Conservation (phyloP, 2,888 invertebrate genomes). For the Megastigmus dorsalis region DNA sequence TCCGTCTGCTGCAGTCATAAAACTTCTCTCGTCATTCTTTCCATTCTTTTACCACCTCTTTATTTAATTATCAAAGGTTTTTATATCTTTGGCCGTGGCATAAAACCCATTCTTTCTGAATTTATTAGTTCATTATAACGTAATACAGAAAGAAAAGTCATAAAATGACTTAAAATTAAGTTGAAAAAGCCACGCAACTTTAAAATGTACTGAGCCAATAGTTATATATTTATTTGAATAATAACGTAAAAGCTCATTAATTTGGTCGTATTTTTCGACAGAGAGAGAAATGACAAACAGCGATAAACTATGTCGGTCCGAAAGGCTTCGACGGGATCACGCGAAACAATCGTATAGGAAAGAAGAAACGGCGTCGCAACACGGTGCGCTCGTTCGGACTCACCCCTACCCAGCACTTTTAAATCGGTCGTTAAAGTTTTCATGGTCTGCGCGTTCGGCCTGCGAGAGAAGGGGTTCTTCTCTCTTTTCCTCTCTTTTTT, state of each 20-base stretch:
- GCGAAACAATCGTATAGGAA: constrained; percentile 1
- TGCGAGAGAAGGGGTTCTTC: constrained; percentile 36
- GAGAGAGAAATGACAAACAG: no score
- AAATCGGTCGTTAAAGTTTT: constrained; percentile 47
- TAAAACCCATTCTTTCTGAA: constrained; percentile 4
- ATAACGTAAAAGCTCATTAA: no score
- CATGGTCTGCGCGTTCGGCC: constrained; percentile 15
- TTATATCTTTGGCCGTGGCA: constrained; percentile 11
- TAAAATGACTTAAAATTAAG: no score
- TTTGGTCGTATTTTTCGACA: no score
- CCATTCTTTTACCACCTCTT: constrained; percentile 13
- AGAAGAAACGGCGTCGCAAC: neutral
- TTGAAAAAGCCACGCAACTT: no score
- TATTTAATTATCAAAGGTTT: constrained; percentile 22
- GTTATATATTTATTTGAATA: no score
- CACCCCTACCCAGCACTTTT: constrained; percentile 14
- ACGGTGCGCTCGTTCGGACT: no score
- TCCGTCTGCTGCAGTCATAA: constrained; percentile 38
- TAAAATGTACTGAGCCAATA: no score
- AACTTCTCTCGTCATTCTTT: constrained; percentile 26
- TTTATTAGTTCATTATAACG: neutral
- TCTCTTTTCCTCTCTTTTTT: constrained; percentile 9
- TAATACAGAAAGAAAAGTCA: no score
- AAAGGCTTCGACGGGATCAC: neutral
- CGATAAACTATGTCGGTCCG: no score